A percentile compares a stretch with the other conserved stretches of the same genome.
Evolutionary conservation across 2,888 invertebrate genomes (phyloP).

Genomic region (Teleiodes luculella): DNA sequence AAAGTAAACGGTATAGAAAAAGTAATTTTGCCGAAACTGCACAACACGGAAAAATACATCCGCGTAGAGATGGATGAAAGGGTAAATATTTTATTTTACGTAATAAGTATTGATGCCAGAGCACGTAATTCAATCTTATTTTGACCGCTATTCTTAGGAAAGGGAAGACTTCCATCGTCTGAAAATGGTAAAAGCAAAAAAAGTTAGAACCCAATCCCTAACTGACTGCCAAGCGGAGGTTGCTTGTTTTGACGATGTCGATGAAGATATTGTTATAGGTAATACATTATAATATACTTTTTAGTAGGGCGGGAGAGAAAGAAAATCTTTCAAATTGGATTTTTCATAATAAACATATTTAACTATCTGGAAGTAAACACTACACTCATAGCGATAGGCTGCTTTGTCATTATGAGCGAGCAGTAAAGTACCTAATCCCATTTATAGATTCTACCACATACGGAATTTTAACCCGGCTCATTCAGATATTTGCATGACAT

Average conservation of each 20-base stretch:
- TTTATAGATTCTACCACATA: no score
- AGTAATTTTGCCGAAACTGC: constrained; percentile 66
- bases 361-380: neutral
- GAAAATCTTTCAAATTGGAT: neutral
- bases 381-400: no score
- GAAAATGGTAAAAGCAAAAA: constrained; percentile 73
- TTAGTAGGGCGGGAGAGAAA: neutral
- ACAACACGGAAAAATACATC: constrained; percentile 67
- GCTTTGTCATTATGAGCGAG: no score
- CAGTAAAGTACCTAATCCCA: no score
- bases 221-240: constrained; percentile 25
- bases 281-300: neutral
- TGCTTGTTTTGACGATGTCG: neutral
- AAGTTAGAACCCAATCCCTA: constrained; percentile 43
- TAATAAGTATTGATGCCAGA: neutral
- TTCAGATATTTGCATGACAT: no score
- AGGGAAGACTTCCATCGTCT: constrained; percentile 71
- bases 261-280: neutral
- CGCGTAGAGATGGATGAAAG: constrained; percentile 69
- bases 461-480: no score
- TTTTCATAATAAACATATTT: neutral
- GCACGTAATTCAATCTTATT: neutral
- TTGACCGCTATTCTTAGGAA: constrained; percentile 42
- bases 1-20: constrained; percentile 73
- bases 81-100: constrained; percentile 34